A percentile compares a stretch with the other conserved stretches of the same genome.
Conservation (phyloP, 2,797 vertebrate genomes). For the Apogon hyalosoma region DNA sequence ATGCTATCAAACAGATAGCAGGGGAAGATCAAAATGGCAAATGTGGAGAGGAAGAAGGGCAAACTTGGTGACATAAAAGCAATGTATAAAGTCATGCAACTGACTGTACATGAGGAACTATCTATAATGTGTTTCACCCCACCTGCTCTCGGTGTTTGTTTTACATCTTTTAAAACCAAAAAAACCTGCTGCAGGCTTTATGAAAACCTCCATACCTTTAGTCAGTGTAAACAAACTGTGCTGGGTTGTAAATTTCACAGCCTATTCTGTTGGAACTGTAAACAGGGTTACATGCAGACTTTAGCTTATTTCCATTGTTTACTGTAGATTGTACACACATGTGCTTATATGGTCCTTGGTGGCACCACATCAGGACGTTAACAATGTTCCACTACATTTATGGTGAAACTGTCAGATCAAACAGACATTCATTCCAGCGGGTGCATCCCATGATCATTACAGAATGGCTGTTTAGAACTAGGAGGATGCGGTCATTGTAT, state of each 20-base stretch:
- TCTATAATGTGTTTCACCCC: background rate
- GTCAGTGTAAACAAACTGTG: background rate
- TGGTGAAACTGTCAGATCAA: conserved; percentile 51
- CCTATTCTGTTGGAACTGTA: conserved; percentile 40
- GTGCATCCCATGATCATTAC: background rate
- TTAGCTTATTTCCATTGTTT: conserved; percentile 46
- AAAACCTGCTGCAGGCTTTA: conserved; percentile 7
- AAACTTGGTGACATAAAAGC: background rate
- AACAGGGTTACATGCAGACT: conserved; percentile 35
- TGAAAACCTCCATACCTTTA: background rate
- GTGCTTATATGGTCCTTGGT: conserved; percentile 60
- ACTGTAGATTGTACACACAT: conserved; percentile 38
- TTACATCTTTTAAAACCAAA: background rate
- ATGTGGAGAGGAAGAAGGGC: background rate
- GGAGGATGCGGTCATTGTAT: too few species aligned
- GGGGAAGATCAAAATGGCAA: too few species aligned
- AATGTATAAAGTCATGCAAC: background rate
- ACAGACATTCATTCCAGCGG: conserved; percentile 12
- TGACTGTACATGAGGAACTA: background rate
- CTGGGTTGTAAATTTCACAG: conserved; percentile 32
- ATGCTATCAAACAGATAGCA: too few species aligned
- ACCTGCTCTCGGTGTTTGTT: conserved; percentile 16
- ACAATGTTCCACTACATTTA: conserved; percentile 61
- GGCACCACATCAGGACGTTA: background rate
- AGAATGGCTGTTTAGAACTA: too few species aligned